Percentiles rank a stretch among this genome's conserved stretches.
These are phyloP conservation scores for Xenopus petersii DNA, from an alignment of 2,797 vertebrate species.

Conservation along the genomic window DNA sequence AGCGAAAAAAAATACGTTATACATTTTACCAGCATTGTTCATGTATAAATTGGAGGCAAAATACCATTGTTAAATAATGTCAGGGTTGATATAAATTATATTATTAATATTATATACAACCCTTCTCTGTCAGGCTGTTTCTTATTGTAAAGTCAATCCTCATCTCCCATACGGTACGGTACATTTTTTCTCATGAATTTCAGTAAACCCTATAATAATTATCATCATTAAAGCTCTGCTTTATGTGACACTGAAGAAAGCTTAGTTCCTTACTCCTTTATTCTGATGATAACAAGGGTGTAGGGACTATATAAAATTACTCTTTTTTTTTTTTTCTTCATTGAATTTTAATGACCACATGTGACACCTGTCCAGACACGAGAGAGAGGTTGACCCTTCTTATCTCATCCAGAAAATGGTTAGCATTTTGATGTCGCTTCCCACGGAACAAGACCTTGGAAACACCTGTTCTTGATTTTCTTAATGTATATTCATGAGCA, in stretches of 20 bases:
- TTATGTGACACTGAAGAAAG: slow-evolving; percentile 32
- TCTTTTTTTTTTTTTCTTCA: slow-evolving; percentile 25
- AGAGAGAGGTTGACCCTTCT: slow-evolving; percentile 41
- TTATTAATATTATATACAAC: slow-evolving; percentile 35
- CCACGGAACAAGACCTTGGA: slow-evolving; percentile 46
- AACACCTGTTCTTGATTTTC: slow-evolving; percentile 48
- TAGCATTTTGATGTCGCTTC: slow-evolving; percentile 47
- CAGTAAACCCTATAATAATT: slow-evolving; percentile 46
- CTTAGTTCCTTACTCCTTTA: slow-evolving; percentile 8
- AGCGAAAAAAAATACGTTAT: too few species aligned
- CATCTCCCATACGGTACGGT: slow-evolving; percentile 30
- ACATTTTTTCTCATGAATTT: slow-evolving; percentile 21
- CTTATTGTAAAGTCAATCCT: slow-evolving; percentile 18
- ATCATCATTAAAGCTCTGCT: slow-evolving; percentile 46
- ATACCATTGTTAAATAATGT: too few species aligned
- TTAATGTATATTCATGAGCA: slow-evolving; percentile 50
- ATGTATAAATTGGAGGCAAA: too few species aligned
- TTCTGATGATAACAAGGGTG: slow-evolving; percentile 31
- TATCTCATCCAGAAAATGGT: slow-evolving; percentile 42
- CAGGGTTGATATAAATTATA: too few species aligned
- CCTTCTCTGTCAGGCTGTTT: slow-evolving; percentile 28
- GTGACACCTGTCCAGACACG: slow-evolving; percentile 43
- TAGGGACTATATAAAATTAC: slow-evolving; percentile 11
- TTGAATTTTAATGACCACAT: slow-evolving; percentile 42
- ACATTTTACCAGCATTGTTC: too few species aligned